Evolutionary conservation across 2,888 invertebrate genomes (phyloP).

Genomic region (Nomada goodeniana): DNA sequence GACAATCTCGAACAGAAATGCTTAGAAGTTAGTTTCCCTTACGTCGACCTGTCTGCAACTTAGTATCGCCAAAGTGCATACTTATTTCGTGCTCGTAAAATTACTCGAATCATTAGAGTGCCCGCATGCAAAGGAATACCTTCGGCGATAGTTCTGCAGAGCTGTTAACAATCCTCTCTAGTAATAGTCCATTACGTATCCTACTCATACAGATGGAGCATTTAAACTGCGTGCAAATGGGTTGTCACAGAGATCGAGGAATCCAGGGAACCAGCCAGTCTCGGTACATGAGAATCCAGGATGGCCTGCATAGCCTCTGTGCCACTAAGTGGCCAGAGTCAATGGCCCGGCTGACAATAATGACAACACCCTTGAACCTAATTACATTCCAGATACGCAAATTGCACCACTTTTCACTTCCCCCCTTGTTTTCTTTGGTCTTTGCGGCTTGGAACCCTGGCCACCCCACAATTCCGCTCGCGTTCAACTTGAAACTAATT

Average conservation of each 20-base stretch:
- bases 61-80: background rate
- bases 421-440: constrained; percentile 30
- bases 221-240: constrained; percentile 53
- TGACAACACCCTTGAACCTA: constrained; percentile 76
- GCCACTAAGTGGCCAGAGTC: constrained; percentile 71
- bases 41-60: no score
- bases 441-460: background rate
- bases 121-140: constrained; percentile 14
- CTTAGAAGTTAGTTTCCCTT: no score
- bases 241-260: constrained; percentile 53
- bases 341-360: constrained; percentile 73
- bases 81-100: constrained; percentile 2
- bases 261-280: constrained; percentile 35
- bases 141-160: constrained; percentile 35
- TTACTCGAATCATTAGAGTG: constrained; percentile 1
- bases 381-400: constrained; percentile 75
- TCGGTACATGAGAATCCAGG: constrained; percentile 69
- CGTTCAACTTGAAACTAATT: constrained; percentile 30
- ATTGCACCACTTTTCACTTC: constrained; percentile 40
- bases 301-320: constrained; percentile 70
- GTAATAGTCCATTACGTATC: constrained; percentile 43
- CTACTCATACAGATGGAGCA: constrained; percentile 36
- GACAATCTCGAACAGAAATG: no score
- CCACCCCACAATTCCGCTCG: constrained; percentile 8
- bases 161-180: constrained; percentile 42